Conservation (phyloP, 1,140 invertebrate species). For the Meteorus sp. region DNA sequence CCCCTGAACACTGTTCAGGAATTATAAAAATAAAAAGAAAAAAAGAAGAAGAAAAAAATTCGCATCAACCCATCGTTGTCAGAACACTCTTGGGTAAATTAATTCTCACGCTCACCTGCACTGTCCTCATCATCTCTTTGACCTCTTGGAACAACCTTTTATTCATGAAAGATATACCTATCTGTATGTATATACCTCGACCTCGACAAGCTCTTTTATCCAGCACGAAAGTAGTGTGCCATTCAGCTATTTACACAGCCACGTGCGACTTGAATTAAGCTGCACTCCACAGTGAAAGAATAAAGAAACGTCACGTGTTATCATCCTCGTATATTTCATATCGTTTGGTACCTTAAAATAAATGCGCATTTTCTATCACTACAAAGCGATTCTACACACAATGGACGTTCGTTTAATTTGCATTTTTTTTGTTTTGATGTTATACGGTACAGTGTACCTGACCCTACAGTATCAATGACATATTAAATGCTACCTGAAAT, state of each 20-base stretch:
- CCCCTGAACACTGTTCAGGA: neutral
- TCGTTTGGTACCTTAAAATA: neutral
- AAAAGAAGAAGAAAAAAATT: neutral
- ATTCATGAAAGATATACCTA: too few species aligned
- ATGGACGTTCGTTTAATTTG: too few species aligned
- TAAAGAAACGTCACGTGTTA: slow-evolving; percentile 7
- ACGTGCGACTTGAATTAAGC: slow-evolving; percentile 21
- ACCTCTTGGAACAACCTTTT: slow-evolving; percentile 23
- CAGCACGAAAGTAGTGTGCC: slow-evolving; percentile 7
- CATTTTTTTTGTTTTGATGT: too few species aligned
- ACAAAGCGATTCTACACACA: too few species aligned
- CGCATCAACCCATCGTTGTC: neutral
- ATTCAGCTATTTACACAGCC: slow-evolving; percentile 21
- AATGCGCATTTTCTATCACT: too few species aligned
- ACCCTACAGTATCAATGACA: too few species aligned
- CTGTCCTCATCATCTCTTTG: slow-evolving; percentile 26
- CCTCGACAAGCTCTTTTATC: slow-evolving; percentile 24
- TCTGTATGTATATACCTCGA: too few species aligned
- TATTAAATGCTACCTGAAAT: too few species aligned
- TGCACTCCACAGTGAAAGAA: too few species aligned
- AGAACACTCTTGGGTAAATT: slow-evolving; percentile 22
- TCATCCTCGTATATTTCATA: neutral
- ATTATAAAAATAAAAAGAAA: neutral
- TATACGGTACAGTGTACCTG: too few species aligned
- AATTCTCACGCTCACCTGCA: slow-evolving; percentile 32